Evolutionary conservation across 2,888 invertebrate genomes (phyloP).

Genomic region (Epistrophella euchroma): DNA sequence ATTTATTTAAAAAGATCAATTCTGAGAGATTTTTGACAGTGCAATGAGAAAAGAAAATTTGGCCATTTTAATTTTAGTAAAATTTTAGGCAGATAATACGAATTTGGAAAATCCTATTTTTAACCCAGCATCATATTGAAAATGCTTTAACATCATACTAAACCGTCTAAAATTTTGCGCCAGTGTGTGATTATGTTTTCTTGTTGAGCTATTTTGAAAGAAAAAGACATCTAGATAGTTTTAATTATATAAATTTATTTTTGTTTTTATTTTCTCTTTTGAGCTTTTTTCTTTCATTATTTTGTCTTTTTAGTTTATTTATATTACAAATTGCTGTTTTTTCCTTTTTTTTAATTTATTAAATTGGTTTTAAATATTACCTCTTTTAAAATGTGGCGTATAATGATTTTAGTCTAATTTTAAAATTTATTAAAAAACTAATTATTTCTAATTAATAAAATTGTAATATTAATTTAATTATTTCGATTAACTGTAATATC

Average conservation of each 20-base stretch:
- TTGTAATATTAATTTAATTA: conserved; percentile 67
- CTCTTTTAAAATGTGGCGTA: conserved; percentile 56
- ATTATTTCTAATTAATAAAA: conserved; percentile 69
- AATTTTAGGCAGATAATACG: too few relatives aligned
- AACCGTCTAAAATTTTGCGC: too few relatives aligned
- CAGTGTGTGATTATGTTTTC: too few relatives aligned
- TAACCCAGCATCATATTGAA: too few relatives aligned
- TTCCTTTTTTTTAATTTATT: conserved; percentile 37
- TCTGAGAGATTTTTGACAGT: too few relatives aligned
- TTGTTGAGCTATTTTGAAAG: too few relatives aligned
- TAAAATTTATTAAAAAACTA: conserved; percentile 62
- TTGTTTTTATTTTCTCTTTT: conserved; percentile 60
- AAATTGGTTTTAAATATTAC: conserved; percentile 35
- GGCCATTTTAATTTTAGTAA: too few relatives aligned
- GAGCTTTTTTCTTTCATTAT: conserved; percentile 55
- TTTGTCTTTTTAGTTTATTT: conserved; percentile 35
- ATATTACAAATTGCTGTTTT: conserved; percentile 63
- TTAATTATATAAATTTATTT: conserved; percentile 72
- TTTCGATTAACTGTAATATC: conserved; percentile 72
- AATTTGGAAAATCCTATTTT: too few relatives aligned
- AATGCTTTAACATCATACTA: too few relatives aligned
- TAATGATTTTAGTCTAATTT: conserved; percentile 52
- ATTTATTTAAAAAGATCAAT: too few relatives aligned
- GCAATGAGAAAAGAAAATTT: too few relatives aligned
- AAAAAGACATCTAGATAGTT: neutral